These are phyloP conservation scores for Lithophane socia DNA, from an alignment of 2,888 invertebrate species.

Conservation along the genomic window DNA sequence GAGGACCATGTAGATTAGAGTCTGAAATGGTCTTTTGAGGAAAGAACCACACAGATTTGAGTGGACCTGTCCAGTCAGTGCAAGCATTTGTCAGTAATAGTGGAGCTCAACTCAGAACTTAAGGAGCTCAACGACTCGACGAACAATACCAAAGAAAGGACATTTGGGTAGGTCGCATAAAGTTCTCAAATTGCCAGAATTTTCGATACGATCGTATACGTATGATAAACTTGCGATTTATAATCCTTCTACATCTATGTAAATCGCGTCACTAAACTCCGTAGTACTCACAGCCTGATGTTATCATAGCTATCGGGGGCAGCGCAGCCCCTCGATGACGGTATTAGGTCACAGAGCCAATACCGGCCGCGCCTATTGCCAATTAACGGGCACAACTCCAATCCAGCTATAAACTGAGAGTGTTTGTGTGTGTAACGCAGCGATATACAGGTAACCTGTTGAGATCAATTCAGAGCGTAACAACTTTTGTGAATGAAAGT, in stretches of 20 bases:
- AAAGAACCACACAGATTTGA: too few relatives aligned
- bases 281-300: slow-evolving; percentile 13
- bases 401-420: slow-evolving; percentile 25
- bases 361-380: slow-evolving; percentile 48
- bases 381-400: slow-evolving; percentile 50
- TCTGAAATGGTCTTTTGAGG: too few relatives aligned
- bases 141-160: too few relatives aligned
- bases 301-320: slow-evolving; percentile 44
- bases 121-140: too few relatives aligned
- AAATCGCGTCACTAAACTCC: not conserved
- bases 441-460: slow-evolving; percentile 27
- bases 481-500: not conserved
- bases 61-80: too few relatives aligned
- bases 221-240: not conserved
- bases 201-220: too few relatives aligned
- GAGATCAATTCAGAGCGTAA: not conserved
- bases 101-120: too few relatives aligned
- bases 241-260: not conserved
- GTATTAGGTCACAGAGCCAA: slow-evolving; percentile 55
- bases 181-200: too few relatives aligned
- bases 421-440: slow-evolving; percentile 11
- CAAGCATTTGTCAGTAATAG: too few relatives aligned
- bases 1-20: too few relatives aligned
- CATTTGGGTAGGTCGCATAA: too few relatives aligned
- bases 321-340: slow-evolving; percentile 28